Percentiles rank a stretch among this genome's conserved stretches.
Evolutionary conservation across 2,797 vertebrate genomes (phyloP).

Genomic region (Ceryle rudis): DNA sequence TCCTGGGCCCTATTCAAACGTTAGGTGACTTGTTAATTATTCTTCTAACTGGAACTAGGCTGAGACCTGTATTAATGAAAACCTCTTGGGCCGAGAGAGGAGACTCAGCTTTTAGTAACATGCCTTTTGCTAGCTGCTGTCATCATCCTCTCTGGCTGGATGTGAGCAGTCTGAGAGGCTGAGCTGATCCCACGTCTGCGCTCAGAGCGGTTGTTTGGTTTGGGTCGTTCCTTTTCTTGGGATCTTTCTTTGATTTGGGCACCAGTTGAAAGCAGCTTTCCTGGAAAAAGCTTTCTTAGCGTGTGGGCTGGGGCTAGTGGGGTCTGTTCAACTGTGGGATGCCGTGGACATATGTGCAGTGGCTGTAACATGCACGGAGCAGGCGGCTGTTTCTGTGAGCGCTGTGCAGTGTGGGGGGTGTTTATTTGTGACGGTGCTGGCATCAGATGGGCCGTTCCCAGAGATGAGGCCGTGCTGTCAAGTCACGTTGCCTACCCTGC

Average conservation of each 20-base stretch:
- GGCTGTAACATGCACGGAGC: constrained; percentile 54
- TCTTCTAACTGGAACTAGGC: background rate
- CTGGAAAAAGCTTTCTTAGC: constrained; percentile 12
- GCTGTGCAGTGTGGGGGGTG: constrained; percentile 56
- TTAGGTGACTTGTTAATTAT: background rate
- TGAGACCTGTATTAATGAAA: background rate
- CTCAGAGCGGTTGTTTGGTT: constrained; percentile 49
- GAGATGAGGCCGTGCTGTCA: background rate
- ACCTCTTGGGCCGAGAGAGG: background rate
- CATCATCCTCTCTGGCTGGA: background rate
- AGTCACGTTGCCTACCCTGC: background rate
- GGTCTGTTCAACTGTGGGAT: constrained; percentile 38
- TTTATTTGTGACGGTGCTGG: background rate
- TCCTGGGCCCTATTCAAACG: background rate
- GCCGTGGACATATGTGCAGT: constrained; percentile 15
- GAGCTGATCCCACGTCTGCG: background rate
- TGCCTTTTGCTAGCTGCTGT: background rate
- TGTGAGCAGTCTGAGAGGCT: background rate
- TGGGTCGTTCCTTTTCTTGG: background rate
- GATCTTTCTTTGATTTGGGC: constrained; percentile 39
- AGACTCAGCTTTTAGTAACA: background rate
- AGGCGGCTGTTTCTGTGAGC: constrained; percentile 33
- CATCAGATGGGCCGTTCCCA: background rate
- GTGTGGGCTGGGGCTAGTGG: constrained; percentile 2
- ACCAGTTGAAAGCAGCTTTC: constrained; percentile 36